A percentile compares a stretch with the other conserved stretches of the same genome.
phyloP scores from a whole-genome alignment of 2,888 invertebrate genomes.

The Ennomos erosarius region DNA sequence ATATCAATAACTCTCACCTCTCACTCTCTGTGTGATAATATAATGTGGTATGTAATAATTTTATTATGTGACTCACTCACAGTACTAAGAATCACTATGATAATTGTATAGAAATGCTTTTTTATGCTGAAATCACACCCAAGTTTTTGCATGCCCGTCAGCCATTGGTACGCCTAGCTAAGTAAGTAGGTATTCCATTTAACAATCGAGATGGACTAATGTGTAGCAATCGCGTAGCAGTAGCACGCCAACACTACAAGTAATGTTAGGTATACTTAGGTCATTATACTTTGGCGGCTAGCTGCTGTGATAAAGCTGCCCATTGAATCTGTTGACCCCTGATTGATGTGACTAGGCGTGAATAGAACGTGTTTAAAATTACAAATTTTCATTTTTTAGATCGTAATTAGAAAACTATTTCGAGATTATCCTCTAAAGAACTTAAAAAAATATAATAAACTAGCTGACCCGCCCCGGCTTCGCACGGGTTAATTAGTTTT shows the following conservation, averaged over 20 bases:
- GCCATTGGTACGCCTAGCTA: slow-evolving; percentile 10
- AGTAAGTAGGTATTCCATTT: slow-evolving; percentile 19
- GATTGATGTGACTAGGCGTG: background rate
- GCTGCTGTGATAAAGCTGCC: slow-evolving; percentile 1
- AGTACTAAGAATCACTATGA: background rate
- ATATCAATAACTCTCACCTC: no score
- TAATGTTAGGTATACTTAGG: slow-evolving; percentile 13
- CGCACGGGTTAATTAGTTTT: no score
- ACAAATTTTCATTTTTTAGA: no score
- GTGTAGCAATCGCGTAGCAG: slow-evolving; percentile 20
- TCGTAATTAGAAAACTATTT: no score
- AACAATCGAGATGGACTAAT: slow-evolving; percentile 18
- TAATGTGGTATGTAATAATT: no score
- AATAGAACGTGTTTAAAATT: background rate
- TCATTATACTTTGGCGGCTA: slow-evolving; percentile 13
- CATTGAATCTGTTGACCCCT: slow-evolving; percentile 21
- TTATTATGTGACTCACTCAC: no score
- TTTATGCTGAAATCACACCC: slow-evolving; percentile 12
- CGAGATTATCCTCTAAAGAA: no score
- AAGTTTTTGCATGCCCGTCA: slow-evolving; percentile 17
- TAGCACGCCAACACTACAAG: background rate
- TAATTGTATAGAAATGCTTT: background rate
- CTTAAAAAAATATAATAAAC: no score
- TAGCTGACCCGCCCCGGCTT: no score
- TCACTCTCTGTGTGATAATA: no score